Evolutionary conservation across 2,113 vertebrate species (phyloP).

Genomic region (Peromyscus californicus): DNA sequence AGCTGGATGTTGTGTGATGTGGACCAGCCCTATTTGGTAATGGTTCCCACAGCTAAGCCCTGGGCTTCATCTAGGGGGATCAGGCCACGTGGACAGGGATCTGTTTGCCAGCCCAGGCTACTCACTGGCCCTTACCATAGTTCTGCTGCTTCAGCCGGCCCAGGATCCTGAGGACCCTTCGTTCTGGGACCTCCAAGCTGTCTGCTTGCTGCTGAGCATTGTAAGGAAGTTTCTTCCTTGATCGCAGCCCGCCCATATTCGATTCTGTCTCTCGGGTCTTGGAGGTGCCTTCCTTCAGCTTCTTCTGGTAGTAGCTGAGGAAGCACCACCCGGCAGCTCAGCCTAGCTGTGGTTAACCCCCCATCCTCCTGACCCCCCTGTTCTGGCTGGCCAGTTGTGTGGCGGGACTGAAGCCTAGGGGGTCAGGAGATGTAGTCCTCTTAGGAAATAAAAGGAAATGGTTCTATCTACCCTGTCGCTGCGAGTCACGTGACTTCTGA

Average conservation of each 20-base stretch:
- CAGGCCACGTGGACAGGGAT: too few species aligned
- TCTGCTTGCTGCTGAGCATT: conserved; percentile 51
- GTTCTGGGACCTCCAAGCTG: conserved; percentile 56
- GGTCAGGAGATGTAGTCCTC: background rate
- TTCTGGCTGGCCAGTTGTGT: background rate
- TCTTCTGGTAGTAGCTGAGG: conserved; percentile 82
- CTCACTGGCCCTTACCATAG: conserved; percentile 64
- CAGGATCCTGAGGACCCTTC: conserved; percentile 73
- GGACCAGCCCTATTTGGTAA: background rate
- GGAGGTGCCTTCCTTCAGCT: conserved; percentile 72
- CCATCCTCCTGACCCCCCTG: background rate
- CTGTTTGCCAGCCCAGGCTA: background rate
- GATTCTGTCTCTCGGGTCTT: conserved; percentile 46
- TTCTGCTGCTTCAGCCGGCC: conserved; percentile 75
- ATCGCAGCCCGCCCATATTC: background rate
- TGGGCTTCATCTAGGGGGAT: background rate
- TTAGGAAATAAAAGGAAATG: background rate
- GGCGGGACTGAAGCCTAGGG: background rate
- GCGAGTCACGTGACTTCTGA: background rate
- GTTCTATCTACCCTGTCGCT: background rate
- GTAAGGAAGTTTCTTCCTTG: conserved; percentile 58
- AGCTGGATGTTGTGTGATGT: background rate
- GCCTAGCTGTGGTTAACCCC: background rate
- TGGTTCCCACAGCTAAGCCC: background rate
- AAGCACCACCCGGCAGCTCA: conserved; percentile 10